Evolutionary conservation across 2,113 vertebrate species (phyloP).

Genomic region (Siniperca chuatsi): DNA sequence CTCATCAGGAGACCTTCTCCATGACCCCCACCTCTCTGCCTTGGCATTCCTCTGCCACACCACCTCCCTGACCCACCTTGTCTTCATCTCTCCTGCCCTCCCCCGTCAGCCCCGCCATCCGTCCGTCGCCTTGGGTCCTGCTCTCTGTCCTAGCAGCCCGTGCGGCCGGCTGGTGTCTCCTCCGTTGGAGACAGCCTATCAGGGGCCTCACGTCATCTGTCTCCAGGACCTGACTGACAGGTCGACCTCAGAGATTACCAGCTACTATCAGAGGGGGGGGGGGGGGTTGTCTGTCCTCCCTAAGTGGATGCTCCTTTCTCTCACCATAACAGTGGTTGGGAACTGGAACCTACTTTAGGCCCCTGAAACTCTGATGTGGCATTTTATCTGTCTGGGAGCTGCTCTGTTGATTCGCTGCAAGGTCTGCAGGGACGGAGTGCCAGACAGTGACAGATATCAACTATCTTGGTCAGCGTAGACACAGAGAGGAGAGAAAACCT

Average conservation of each 20-base stretch:
- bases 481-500: constrained; percentile 28
- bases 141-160: constrained; percentile 66
- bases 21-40: constrained; percentile 56
- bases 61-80: constrained; percentile 60
- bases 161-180: constrained; percentile 67
- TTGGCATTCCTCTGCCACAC: constrained; percentile 69
- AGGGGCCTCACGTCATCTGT: constrained; percentile 81
- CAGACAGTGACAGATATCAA: constrained; percentile 71
- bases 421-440: constrained; percentile 60
- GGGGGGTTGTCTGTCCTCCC: constrained; percentile 54
- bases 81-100: constrained; percentile 31
- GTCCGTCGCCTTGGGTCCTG: constrained; percentile 67
- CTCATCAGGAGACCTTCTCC: constrained; percentile 72
- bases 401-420: constrained; percentile 73
- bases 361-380: constrained; percentile 58
- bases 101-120: constrained; percentile 21
- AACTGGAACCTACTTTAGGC: constrained; percentile 57
- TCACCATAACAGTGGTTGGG: constrained; percentile 61
- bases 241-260: constrained; percentile 78
- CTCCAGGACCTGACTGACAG: constrained; percentile 76
- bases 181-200: constrained; percentile 81
- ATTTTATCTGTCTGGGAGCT: constrained; percentile 75
- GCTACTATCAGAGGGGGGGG: constrained; percentile 66
- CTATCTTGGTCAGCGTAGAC: constrained; percentile 38
- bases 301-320: constrained; percentile 76